Percentiles rank a stretch among this genome's conserved stretches.
Evolutionary conservation across 1,140 invertebrate genomes (phyloP).

Genomic region (Monochamus saltuarius): DNA sequence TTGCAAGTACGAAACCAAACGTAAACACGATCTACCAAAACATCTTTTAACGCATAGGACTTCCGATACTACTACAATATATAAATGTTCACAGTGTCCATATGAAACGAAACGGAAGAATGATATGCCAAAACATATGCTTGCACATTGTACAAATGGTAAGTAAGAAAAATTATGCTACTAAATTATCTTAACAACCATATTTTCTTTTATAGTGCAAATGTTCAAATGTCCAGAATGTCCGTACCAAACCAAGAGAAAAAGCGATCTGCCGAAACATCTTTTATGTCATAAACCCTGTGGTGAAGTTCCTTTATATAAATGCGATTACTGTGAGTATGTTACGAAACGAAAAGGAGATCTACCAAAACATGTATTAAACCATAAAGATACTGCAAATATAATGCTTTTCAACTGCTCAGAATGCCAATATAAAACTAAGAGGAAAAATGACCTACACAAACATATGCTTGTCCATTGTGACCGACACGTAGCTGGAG

Average conservation of each 20-base stretch:
- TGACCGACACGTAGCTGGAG: conserved; percentile 16
- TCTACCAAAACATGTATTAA: conserved; percentile 25
- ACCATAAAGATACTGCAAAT: conserved; percentile 19
- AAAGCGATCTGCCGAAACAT: conserved; percentile 20
- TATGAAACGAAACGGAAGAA: conserved; percentile 32
- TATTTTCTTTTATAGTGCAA: conserved; percentile 8
- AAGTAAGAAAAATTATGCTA: conserved; percentile 8
- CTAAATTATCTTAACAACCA: not conserved
- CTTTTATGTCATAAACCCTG: conserved; percentile 3
- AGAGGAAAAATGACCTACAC: conserved; percentile 31
- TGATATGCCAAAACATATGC: conserved; percentile 36
- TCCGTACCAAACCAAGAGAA: conserved; percentile 20
- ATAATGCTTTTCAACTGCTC: conserved; percentile 22
- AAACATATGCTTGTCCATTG: conserved; percentile 32
- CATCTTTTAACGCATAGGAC: conserved; percentile 22
- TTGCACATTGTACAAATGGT: conserved; percentile 32
- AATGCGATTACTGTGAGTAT: conserved; percentile 28
- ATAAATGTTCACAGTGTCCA: conserved; percentile 27
- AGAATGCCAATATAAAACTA: conserved; percentile 31
- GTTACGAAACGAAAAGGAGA: conserved; percentile 32
- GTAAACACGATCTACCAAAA: conserved; percentile 19
- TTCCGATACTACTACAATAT: conserved; percentile 15
- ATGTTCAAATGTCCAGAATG: conserved; percentile 13
- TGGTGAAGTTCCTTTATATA: conserved; percentile 21
- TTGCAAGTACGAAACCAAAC: conserved; percentile 25